Conservation (phyloP, 2,888 invertebrate genomes). For the Onthophagus sagittarius region DNA sequence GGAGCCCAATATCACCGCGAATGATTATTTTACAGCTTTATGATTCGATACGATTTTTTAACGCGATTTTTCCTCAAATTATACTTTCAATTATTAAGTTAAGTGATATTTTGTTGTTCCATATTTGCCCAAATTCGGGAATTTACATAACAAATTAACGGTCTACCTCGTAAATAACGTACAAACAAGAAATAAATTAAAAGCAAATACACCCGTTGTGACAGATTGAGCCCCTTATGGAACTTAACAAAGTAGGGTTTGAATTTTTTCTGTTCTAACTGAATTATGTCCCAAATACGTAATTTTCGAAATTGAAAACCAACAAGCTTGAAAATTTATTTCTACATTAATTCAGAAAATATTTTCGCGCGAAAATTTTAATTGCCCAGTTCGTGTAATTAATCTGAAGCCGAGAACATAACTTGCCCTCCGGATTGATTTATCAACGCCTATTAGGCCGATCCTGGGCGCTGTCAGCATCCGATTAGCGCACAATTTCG, state of each 20-base stretch:
- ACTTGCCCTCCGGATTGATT: not conserved
- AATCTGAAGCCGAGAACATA: not conserved
- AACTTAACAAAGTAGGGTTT: not conserved
- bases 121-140: not conserved
- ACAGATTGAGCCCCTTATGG: not conserved
- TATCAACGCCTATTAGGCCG: not conserved
- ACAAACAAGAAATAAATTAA: not conserved
- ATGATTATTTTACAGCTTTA: slow-evolving; percentile 36
- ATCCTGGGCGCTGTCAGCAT: not conserved
- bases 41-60: not conserved
- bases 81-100: not conserved
- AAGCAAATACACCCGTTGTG: not conserved
- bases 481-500: not conserved
- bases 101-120: not conserved
- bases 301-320: no score
- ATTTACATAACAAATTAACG: not conserved
- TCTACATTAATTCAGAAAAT: not conserved
- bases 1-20: slow-evolving; percentile 27
- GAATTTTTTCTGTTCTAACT: not conserved
- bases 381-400: not conserved
- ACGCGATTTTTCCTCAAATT: not conserved
- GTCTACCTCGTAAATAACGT: not conserved
- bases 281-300: no score
- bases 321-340: no score
- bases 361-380: not conserved